Evolutionary conservation across 2,888 invertebrate genomes (phyloP), one percentile per base, ranked within the genome.

Genomic region (Clunio marinus): DNA sequence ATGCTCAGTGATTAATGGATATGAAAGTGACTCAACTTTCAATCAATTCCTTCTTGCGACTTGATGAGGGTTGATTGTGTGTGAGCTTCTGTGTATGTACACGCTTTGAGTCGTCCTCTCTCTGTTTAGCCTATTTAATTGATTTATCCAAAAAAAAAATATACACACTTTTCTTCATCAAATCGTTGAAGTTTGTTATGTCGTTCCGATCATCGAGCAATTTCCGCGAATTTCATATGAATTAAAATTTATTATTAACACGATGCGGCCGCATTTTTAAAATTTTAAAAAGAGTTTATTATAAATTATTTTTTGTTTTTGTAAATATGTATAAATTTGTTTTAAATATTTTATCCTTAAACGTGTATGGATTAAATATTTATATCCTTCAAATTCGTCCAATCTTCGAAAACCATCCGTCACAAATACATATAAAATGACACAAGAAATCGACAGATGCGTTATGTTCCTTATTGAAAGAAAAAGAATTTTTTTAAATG

Each of bases 401-500:
- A 17, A 51, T 4, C 51, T 8, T 13, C 5, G 5, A 5, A 32
- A 32, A 32, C 35, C 22, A 25, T 22, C 27, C 28, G 27, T 35
- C 13, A 59, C 32, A 5, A 2, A 28, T 35, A 59, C 59, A 35
- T 25, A n/a, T 15, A 35, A 32, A 59, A 15, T 4, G n/a, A 15
- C 41, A 41, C 51, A 17, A 24, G 59, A 35, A 59, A 59, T 59
- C 59, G 59, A 59, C 59, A 59, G 59, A 59, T 59, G 59, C 59
- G 32, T 59, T 59, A 25, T 59, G 2, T 35, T 58, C 55, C 27
- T 28, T 59, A 8, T 15, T 17, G 22, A 22, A 59, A 59, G 8
- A 59, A 59, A 15, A 59, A 27, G 28, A 51, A 41, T 15, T 13
- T n/a, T n/a, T 10, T 13, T n/a, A 41, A 41, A n/a, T n/a, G n/a